Conservation (phyloP, 2,797 vertebrate genomes). For the Phrynocephalus forsythii region DNA sequence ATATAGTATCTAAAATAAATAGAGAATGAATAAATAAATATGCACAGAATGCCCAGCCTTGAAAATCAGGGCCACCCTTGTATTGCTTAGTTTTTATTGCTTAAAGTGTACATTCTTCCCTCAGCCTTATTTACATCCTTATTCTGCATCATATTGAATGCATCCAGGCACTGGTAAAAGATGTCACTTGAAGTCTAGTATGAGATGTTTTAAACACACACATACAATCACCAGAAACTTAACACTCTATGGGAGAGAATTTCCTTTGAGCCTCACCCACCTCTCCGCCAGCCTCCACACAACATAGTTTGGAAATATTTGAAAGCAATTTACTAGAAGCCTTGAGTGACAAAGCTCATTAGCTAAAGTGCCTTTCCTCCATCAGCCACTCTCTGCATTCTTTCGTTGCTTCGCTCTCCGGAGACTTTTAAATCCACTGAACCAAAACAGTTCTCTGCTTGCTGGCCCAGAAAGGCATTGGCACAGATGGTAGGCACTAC, state of each 20-base stretch:
- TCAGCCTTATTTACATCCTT: not conserved
- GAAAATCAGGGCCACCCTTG: not conserved
- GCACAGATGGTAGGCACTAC: constrained; percentile 63
- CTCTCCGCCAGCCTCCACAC: not conserved
- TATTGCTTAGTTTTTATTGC: not conserved
- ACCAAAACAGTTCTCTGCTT: constrained; percentile 70
- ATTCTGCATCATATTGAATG: constrained; percentile 64
- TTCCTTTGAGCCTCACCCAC: constrained; percentile 34
- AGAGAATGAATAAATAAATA: constrained; percentile 37
- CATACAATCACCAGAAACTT: constrained; percentile 54
- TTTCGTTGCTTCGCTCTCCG: constrained; percentile 81
- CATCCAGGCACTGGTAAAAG: constrained; percentile 47
- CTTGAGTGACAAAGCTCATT: constrained; percentile 85
- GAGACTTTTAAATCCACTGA: constrained; percentile 71
- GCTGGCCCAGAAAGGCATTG: constrained; percentile 42
- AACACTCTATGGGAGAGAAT: constrained; percentile 39
- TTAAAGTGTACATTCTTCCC: not conserved
- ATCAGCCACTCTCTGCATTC: constrained; percentile 78
- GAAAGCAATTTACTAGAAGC: constrained; percentile 71
- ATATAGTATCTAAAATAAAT: too few species aligned
- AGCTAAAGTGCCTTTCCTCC: constrained; percentile 80
- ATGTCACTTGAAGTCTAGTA: constrained; percentile 53
- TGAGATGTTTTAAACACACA: constrained; percentile 36
- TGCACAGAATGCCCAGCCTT: constrained; percentile 2
- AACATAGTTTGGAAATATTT: constrained; percentile 62